A percentile compares a stretch with the other conserved stretches of the same genome.
phyloP scores from a whole-genome alignment of 2,888 invertebrate genomes.

The Meghimatium bilineatum region DNA sequence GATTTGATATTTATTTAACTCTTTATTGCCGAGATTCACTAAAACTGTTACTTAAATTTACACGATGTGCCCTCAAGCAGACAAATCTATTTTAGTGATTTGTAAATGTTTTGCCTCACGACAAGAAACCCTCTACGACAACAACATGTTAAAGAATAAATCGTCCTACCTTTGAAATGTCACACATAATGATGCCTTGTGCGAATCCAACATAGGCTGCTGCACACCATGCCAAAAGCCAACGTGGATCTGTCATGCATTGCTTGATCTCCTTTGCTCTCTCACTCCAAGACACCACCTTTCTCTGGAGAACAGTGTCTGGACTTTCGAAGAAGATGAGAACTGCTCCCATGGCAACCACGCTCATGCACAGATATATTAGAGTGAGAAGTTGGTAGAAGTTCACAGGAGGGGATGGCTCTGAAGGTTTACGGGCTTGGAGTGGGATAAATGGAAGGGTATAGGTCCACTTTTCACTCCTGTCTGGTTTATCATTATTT shows the following conservation, averaged over 20 bases:
- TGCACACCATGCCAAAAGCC: conserved; percentile 59
- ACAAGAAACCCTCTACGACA: no score
- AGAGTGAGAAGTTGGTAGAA: conserved; percentile 65
- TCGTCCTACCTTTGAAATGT: conserved; percentile 65
- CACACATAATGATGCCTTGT: conserved; percentile 68
- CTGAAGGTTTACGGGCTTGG: conserved; percentile 50
- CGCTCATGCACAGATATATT: conserved; percentile 65
- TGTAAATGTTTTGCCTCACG: no score
- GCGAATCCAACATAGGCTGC: conserved; percentile 69
- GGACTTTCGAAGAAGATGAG: conserved; percentile 69
- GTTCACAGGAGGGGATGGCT: conserved; percentile 54
- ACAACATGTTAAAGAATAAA: not conserved
- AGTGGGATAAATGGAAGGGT: conserved; percentile 56
- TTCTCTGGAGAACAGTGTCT: conserved; percentile 66
- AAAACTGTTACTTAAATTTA: no score
- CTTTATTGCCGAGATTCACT: no score
- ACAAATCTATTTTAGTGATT: no score
- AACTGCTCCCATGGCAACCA: conserved; percentile 65
- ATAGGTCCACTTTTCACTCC: conserved; percentile 55
- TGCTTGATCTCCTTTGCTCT: conserved; percentile 58
- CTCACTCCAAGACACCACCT: conserved; percentile 58
- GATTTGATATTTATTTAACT: no score
- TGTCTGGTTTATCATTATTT: conserved; percentile 9
- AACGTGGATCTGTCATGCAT: conserved; percentile 61
- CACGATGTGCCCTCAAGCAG: no score